Base-by-base conservation (phyloP, 2,797 vertebrate species). In the Anas flavirostris region DNA sequence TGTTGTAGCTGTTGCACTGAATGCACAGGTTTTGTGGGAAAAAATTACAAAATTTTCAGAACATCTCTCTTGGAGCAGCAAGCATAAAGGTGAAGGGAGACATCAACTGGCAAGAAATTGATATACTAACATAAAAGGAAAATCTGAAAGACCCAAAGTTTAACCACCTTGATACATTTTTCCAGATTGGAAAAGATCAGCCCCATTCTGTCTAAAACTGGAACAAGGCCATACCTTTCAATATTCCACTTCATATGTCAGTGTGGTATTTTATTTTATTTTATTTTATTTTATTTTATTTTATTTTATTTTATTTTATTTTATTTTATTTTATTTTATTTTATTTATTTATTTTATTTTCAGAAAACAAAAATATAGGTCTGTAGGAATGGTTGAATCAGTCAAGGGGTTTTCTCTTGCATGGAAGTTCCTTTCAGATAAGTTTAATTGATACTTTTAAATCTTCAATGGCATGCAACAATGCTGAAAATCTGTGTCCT, bases 91-190 rank as follows among this genome's bases (percentile, higher is more conserved):
- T 26, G 50, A 76, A 75, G n/a, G 7, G 26, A 31, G 22, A n/a
- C 1, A 55, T 23, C 12, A 43, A 7, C 6, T 56, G 26, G 18
- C 4, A 66, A 31, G 37, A 7, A 0, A 29, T 12, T 6, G 26
- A 39, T 16, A 22, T 12, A 68, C 14, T 15, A 48, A 8, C 6
- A 14, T 29, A 64, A 74, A 33, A 48, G 12, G 46, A 75, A 66
- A 33, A 2, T 37, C 33, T 70, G 16, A 7, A 14, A 82, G 25
- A 67, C 56, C 5, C 39, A 25, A 75, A 64, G 31, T 48, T 70
- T 25, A 75, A 62, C 53, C 23, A 63, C 8, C 31, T 28, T 26
- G 12, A 37, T 46, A 58, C 8, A 1, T 72, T 50, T 72, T 67
- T 43, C 48, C 9, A 70, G n/a, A 14, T 31, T 17, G 26, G 29